A percentile compares a stretch with the other conserved stretches of the same genome.
These are phyloP conservation scores for Oophaga pumilio DNA, from an alignment of 2,113 vertebrate species.

Conservation along the genomic window DNA sequence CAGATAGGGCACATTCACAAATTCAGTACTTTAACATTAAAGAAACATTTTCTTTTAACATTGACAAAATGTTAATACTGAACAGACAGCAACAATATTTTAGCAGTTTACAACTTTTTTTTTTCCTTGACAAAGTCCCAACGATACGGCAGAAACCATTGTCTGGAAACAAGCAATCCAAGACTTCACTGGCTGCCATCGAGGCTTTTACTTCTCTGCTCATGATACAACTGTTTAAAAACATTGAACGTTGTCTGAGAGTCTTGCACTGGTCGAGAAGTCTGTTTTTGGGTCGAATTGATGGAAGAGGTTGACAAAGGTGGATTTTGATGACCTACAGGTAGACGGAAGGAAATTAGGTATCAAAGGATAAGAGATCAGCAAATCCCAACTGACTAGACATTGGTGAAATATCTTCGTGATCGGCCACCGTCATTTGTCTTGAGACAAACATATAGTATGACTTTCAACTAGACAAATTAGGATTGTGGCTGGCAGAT, in stretches of 20 bases:
- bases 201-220: conserved; percentile 70
- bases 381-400: no score
- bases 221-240: conserved; percentile 73
- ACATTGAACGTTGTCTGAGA: conserved; percentile 72
- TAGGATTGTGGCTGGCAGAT: no score
- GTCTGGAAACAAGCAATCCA: neutral
- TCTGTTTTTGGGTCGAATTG: conserved; percentile 42
- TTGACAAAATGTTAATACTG: neutral
- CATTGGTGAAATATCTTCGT: no score
- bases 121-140: no score
- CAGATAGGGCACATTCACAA: neutral
- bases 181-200: conserved; percentile 59
- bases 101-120: neutral
- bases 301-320: neutral
- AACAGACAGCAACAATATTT: neutral
- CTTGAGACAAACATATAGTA: no score
- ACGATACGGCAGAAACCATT: no score
- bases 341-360: neutral
- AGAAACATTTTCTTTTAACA: neutral
- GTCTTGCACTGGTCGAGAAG: conserved; percentile 64
- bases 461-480: no score
- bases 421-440: no score
- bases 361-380: neutral
- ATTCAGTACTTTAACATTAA: neutral
- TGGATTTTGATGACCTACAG: neutral